Base-by-base conservation (phyloP, 2,113 vertebrate species). In the Strigops habroptila region DNA sequence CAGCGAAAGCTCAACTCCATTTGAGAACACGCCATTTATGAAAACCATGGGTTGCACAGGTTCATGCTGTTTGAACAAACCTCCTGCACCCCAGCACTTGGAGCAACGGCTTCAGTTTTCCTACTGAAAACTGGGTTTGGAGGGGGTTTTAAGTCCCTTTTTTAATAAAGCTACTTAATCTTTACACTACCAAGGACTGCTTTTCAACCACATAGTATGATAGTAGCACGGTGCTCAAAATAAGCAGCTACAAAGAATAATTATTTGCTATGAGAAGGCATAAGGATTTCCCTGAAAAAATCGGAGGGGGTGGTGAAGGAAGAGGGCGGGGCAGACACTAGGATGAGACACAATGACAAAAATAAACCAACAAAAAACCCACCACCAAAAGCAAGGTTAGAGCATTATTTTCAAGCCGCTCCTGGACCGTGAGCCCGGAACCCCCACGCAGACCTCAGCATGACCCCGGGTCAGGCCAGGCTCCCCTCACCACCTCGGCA, bases 371-470 rank as follows among this genome's bases (percentile, higher is more conserved):
- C 10, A 35, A 49, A 69, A 48, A 44, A 19, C 3, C 0, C 60
- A 12, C 9, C 12, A 22, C 13, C 22, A 10, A 49, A 22, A n/a
- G 13, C 3, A 35, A 37, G 59, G 12, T 6, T 10, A 39, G 11
- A n/a, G 7, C 12, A 4, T 23, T 10, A 19, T 10, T 46, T 59
- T 57, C 5, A 25, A 25, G 25, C 3, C 17, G 0, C 4, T 12
- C 5, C 6, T 12, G 10, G 7, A 25, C 12, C 3, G 0, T 14
- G 4, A 11, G 6, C 8, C 15, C 1, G 6, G 2, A 23, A 4
- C 13, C 4, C 19, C 59, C 2, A 2, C 1, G 1, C 33, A 23
- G 10, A 16, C 10, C 30, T 4, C 14, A 4, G 5, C 14, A 4
- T 4, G 3, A 18, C 19, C 27, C 9, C 11, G 3, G 3, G 4